Conservation (phyloP, 2,113 vertebrate species). For the Cyprinodon variegatus region DNA sequence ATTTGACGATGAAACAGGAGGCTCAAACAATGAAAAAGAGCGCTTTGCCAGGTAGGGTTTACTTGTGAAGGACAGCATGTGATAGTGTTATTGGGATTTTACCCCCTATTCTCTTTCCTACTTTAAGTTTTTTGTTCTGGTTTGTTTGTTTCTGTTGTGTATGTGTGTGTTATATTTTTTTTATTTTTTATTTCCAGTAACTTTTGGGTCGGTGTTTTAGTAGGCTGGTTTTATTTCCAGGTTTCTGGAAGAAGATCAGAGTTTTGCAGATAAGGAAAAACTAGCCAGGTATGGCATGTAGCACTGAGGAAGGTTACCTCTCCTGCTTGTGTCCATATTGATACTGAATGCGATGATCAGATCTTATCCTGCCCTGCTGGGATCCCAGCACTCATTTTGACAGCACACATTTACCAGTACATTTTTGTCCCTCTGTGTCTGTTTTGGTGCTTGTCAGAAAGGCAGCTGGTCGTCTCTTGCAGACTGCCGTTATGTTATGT, state of each 20-base stretch:
- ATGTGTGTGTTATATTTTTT: slow-evolving; percentile 1
- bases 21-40: slow-evolving; percentile 89
- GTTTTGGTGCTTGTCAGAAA: slow-evolving; percentile 49
- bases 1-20: slow-evolving; percentile 89
- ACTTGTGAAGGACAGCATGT: not conserved
- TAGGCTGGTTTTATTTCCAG: slow-evolving; percentile 85
- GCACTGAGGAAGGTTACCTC: slow-evolving; percentile 48
- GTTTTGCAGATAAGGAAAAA: slow-evolving; percentile 93
- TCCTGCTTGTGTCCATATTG: slow-evolving; percentile 53
- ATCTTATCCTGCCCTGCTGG: slow-evolving; percentile 40
- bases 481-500: slow-evolving; percentile 26
- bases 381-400: slow-evolving; percentile 38
- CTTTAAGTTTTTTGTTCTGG: too few relatives aligned
- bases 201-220: slow-evolving; percentile 81
- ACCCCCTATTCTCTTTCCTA: slow-evolving; percentile 4
- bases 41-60: slow-evolving; percentile 92
- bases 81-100: slow-evolving; percentile 5
- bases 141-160: not conserved
- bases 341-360: slow-evolving; percentile 49
- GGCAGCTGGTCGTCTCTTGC: slow-evolving; percentile 31
- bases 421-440: slow-evolving; percentile 8
- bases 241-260: slow-evolving; percentile 91
- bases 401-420: slow-evolving; percentile 23
- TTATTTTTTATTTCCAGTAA: slow-evolving; percentile 42
- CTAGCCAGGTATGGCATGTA: slow-evolving; percentile 85